These are phyloP conservation scores for Drusus annulatus DNA, from an alignment of 1,140 invertebrate species.

Conservation along the genomic window DNA sequence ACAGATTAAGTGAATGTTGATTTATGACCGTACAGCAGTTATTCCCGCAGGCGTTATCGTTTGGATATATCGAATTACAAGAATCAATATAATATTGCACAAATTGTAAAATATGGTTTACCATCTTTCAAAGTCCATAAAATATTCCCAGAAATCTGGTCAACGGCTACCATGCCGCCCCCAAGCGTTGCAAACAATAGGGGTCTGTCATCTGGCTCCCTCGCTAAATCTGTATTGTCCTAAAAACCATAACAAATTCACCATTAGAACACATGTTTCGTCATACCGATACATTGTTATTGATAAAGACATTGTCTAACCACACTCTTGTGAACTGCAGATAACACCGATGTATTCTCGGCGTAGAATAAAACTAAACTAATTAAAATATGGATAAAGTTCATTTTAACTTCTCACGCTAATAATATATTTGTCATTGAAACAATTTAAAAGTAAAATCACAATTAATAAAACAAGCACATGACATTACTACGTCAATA, in stretches of 20 bases:
- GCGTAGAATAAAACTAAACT: constrained; percentile 20
- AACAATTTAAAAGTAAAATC: constrained; percentile 37
- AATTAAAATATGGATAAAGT: constrained; percentile 8
- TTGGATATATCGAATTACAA: background rate
- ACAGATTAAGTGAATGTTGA: too few relatives aligned
- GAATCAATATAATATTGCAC: constrained; percentile 31
- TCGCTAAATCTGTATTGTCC: constrained; percentile 78
- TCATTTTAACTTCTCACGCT: constrained; percentile 19
- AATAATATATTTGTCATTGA: constrained; percentile 21
- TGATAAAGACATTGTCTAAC: constrained; percentile 40
- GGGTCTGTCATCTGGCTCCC: constrained; percentile 78
- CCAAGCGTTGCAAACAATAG: constrained; percentile 93
- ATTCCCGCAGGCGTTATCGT: too few relatives aligned
- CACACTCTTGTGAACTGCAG: constrained; percentile 21
- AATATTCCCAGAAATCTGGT: constrained; percentile 85
- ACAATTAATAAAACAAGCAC: constrained; percentile 1
- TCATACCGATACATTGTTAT: constrained; percentile 20
- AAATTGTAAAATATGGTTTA: constrained; percentile 65
- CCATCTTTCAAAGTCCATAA: constrained; percentile 93
- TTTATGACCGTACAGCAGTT: too few relatives aligned
- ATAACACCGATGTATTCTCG: constrained; percentile 34
- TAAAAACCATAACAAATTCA: constrained; percentile 57
- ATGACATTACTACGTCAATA: constrained; percentile 52
- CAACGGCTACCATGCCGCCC: constrained; percentile 89
- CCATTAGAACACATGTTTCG: constrained; percentile 30